phyloP scores from a whole-genome alignment of 2,113 vertebrate genomes.

The Rhodinocichla rosea region DNA sequence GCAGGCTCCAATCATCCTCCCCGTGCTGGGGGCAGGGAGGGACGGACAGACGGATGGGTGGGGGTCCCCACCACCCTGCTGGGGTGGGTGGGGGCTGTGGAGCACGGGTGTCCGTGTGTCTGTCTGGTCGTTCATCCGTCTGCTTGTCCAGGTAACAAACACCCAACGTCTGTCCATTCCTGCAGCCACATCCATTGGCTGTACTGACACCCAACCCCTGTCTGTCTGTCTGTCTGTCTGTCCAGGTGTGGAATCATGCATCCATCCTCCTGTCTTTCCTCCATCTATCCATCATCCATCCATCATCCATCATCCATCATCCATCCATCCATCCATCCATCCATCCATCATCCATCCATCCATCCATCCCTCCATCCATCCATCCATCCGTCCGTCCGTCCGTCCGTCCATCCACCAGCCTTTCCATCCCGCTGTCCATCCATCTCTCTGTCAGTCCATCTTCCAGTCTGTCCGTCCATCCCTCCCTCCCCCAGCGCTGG shows the following conservation, averaged over 20 bases:
- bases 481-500: not conserved
- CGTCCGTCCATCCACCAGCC: not conserved
- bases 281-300: not conserved
- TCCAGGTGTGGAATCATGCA: not conserved
- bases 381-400: not conserved
- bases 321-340: not conserved
- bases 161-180: rapidly evolving
- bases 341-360: not conserved
- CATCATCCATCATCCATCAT: rapidly evolving
- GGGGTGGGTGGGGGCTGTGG: not conserved
- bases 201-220: rapidly evolving
- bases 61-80: not conserved
- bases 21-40: not conserved
- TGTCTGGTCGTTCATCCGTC: rapidly evolving
- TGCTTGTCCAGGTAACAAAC: not conserved
- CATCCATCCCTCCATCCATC: not conserved
- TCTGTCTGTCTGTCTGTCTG: not conserved
- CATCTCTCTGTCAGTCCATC: no score
- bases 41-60: not conserved
- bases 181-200: rapidly evolving
- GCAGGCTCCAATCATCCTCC: not conserved
- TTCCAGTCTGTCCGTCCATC: not conserved
- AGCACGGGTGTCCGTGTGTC: not conserved
- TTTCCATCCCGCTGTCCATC: not conserved
- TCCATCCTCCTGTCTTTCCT: not conserved